Evolutionary conservation across 2,888 invertebrate genomes (phyloP).

Genomic region (Phragmatobia fuliginosa): DNA sequence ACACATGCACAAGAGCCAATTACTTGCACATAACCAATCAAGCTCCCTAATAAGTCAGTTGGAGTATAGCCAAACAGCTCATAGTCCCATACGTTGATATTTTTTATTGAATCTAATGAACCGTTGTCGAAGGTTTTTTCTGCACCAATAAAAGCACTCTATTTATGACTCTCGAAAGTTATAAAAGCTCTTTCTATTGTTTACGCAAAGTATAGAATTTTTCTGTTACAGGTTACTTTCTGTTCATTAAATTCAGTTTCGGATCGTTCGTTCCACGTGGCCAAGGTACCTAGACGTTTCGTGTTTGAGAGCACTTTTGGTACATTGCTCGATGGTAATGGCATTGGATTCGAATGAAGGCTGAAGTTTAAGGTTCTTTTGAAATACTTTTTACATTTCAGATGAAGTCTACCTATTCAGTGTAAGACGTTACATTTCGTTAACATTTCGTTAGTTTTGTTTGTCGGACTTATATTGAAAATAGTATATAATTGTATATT

Average conservation of each 20-base stretch:
- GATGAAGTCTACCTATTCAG: not conserved
- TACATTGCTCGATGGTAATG: constrained; percentile 2
- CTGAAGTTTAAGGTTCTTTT: not conserved
- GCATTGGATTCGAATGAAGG: constrained; percentile 10
- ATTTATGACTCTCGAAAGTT: constrained; percentile 37
- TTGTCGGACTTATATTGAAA: not conserved
- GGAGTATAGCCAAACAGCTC: not conserved
- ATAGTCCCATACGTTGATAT: constrained; percentile 24
- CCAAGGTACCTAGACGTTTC: constrained; percentile 8
- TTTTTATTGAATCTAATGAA: constrained; percentile 36
- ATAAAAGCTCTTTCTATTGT: constrained; percentile 25
- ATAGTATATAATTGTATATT: no score
- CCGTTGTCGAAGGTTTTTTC: constrained; percentile 26
- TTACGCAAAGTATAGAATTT: constrained; percentile 15
- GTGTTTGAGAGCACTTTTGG: constrained; percentile 3
- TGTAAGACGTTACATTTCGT: not conserved
- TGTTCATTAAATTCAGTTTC: constrained; percentile 40
- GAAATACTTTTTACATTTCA: not conserved
- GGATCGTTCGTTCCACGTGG: constrained; percentile 34
- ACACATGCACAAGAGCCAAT: not conserved
- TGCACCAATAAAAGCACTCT: constrained; percentile 41
- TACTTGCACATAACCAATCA: not conserved
- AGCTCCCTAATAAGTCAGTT: constrained; percentile 1
- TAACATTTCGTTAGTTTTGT: not conserved
- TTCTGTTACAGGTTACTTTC: constrained; percentile 27